Conservation (phyloP, 2,797 vertebrate species). For the Galaxias olidus region DNA sequence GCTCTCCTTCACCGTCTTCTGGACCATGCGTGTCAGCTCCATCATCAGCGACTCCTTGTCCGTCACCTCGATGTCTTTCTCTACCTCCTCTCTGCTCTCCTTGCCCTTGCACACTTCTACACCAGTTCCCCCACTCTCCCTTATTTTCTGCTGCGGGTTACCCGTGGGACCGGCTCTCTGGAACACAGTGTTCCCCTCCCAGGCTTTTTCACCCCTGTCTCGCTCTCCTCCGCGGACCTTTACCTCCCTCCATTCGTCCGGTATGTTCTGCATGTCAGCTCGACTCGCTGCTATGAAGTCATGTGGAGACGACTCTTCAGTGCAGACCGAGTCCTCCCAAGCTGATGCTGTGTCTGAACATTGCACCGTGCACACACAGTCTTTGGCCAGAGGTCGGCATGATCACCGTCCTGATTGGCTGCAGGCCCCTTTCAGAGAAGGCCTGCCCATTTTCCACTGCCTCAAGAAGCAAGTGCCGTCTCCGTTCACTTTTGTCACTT, state of each 20-base stretch:
- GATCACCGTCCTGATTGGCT: slow-evolving; percentile 27
- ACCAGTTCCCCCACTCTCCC: background rate
- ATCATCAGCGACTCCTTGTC: slow-evolving; percentile 78
- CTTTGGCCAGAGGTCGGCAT: slow-evolving; percentile 39
- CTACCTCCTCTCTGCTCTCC: background rate
- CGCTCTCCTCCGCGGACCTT: background rate
- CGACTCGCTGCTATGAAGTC: background rate
- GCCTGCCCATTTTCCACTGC: background rate
- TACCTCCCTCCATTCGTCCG: slow-evolving; percentile 39
- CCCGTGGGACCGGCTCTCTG: slow-evolving; percentile 7
- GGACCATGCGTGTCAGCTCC: slow-evolving; percentile 84
- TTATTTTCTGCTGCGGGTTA: no score
- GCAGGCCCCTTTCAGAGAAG: slow-evolving; percentile 22
- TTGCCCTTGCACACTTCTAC: background rate
- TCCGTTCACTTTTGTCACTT: slow-evolving; percentile 12
- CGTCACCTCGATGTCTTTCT: slow-evolving; percentile 8
- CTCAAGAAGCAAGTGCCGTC: background rate
- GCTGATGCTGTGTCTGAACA: background rate
- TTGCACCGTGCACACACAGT: slow-evolving; percentile 21
- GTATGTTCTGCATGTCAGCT: slow-evolving; percentile 46
- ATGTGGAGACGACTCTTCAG: background rate
- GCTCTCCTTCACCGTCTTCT: slow-evolving; percentile 79
- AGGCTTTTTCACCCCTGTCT: background rate
- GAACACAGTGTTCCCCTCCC: slow-evolving; percentile 9
- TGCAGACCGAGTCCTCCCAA: background rate